Conservation (phyloP, 2,113 vertebrate genomes). For the Mustela nigripes region DNA sequence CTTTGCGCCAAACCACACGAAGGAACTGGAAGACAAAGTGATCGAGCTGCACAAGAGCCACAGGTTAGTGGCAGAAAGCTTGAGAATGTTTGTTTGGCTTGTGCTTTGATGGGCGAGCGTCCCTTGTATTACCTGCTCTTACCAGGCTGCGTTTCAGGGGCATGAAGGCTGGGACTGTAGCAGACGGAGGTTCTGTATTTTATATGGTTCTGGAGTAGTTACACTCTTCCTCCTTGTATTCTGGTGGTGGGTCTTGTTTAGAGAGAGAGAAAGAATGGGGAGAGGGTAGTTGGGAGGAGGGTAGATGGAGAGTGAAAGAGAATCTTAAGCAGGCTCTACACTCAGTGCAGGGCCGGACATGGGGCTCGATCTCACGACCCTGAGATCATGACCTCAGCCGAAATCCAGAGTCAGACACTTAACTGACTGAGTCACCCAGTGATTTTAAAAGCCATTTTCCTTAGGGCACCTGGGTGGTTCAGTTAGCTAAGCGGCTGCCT, state of each 20-base stretch:
- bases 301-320: neutral
- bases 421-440: neutral
- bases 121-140: too few relatives aligned
- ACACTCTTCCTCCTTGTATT: neutral
- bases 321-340: neutral
- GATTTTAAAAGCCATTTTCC: neutral
- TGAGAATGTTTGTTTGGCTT: rapidly evolving
- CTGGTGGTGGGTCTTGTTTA: neutral
- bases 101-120: rapidly evolving
- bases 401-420: neutral
- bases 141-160: neutral
- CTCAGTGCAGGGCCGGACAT: neutral
- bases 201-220: neutral
- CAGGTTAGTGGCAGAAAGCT: conserved; percentile 89
- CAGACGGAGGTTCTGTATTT: neutral
- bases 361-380: neutral
- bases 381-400: neutral
- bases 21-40: conserved; percentile 97
- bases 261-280: neutral
- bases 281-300: neutral
- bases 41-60: conserved; percentile 97
- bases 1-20: conserved; percentile 96
- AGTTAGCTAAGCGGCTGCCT: neutral
- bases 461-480: neutral
- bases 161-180: rapidly evolving